Evolutionary conservation across 2,888 invertebrate species (phyloP), one percentile per base, ranked within the genome.

Genomic region (Ernsta delagoae): DNA sequence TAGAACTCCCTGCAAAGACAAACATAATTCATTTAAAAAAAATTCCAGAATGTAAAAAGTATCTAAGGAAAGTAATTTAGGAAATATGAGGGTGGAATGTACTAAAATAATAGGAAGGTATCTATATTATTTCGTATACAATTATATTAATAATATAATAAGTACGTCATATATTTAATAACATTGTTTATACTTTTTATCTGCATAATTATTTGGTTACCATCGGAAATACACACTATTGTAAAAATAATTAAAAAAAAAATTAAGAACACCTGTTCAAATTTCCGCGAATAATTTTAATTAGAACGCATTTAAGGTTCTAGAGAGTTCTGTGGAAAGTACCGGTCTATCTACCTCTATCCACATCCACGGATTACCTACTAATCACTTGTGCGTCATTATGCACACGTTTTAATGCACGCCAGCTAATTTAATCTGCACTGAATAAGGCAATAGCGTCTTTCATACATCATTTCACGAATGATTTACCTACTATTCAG

Each of bases 1-100:
- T 98, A 99, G 95, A 99, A 99, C 95, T 99, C 99, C 94, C 99
- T 99, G 96, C 62, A 90, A 90, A 74, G 68, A 84, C 5, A 24
- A n/a, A 43, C 45, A 16, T 54, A 24, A 1, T n/a, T 39, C 7
- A 39, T 12, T 16, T 36, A 16, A 59, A 16, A 36, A n/a, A 57
- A 53, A 4, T 34, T n/a, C 34, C 34, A 34, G 6, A 6, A 56
- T 11, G 34, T 34, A n/a, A n/a, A 11, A 6, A 56, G 4, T 53
- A 16, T 24, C 24, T 24, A 24, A 24, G 24, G 24, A 24, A 24
- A 24, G 24, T 24, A 24, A 24, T 24, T 24, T 1, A 24, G 24
- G 24, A 1, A 24, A 3, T 24, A 24, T 24, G 24, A 24, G 24
- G 1, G 24, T 24, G 24, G 3, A 24, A 24, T 24, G 24, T 24